phyloP scores from a whole-genome alignment of 2,113 vertebrate genomes.

The Lynx canadensis region DNA sequence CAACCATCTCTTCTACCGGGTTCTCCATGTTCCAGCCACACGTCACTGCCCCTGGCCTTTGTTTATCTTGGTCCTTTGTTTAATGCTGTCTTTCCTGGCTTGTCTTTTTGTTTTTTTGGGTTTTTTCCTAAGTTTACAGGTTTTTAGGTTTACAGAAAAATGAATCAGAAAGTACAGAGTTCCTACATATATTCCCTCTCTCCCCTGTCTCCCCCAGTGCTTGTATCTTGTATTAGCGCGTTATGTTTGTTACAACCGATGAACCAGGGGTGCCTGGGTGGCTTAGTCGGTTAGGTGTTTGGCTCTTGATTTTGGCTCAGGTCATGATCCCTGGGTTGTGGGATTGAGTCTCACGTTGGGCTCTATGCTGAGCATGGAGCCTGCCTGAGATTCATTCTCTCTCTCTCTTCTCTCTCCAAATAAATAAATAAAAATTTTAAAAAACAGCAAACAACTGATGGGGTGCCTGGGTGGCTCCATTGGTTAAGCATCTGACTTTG shows the following conservation, averaged over 20 bases:
- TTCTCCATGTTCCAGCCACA: not conserved
- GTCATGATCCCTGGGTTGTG: no score
- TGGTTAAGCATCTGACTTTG: no score
- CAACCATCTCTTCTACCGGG: not conserved
- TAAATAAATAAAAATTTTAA: no score
- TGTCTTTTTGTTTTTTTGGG: not conserved
- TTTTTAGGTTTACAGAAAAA: conserved; percentile 16
- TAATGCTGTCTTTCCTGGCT: not conserved
- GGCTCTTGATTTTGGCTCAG: no score
- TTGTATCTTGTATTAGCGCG: not conserved
- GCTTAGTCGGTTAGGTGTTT: no score
- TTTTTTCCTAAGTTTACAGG: not conserved
- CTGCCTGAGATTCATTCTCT: no score
- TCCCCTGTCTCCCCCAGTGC: not conserved
- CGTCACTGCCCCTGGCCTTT: not conserved
- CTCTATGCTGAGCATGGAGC: no score
- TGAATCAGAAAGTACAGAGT: not conserved
- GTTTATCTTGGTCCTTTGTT: not conserved
- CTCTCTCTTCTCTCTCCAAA: no score
- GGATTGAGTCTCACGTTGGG: no score
- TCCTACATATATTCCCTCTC: not conserved
- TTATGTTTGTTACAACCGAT: not conserved
- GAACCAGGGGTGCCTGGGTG: not conserved
- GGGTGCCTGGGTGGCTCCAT: no score
- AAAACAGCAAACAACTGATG: no score